Conservation (phyloP, 1,140 invertebrate species). For the Lysiphlebus fabarum region DNA sequence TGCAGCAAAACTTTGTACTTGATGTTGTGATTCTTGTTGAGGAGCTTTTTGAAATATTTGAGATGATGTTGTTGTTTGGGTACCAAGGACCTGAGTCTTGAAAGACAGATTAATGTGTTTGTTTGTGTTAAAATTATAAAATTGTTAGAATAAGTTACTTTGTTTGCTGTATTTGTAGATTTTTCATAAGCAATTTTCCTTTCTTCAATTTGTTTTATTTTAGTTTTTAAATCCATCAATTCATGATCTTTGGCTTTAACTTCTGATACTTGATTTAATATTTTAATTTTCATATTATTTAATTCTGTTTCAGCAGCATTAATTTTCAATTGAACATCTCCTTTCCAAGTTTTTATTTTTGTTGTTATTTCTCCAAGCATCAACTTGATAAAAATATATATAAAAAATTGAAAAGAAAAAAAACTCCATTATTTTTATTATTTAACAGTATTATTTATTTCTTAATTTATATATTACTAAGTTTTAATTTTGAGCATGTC, state of each 20-base stretch:
- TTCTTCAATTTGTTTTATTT: slow-evolving; percentile 21
- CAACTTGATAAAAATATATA: slow-evolving; percentile 29
- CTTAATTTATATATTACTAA: slow-evolving; percentile 12
- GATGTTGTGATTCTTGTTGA: too few relatives aligned
- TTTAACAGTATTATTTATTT: not conserved
- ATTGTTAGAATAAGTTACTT: not conserved
- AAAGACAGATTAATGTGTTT: not conserved
- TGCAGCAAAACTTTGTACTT: too few relatives aligned
- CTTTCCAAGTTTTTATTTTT: slow-evolving; percentile 38
- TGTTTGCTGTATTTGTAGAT: slow-evolving; percentile 4
- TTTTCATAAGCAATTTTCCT: slow-evolving; percentile 16
- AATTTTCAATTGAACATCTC: slow-evolving; percentile 33
- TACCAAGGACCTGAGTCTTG: not conserved
- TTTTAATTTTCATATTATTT: slow-evolving; percentile 16
- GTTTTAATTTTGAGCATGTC: slow-evolving; percentile 21
- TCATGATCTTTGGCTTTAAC: slow-evolving; percentile 3
- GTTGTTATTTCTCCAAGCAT: slow-evolving; percentile 41
- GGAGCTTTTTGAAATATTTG: not conserved
- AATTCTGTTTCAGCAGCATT: slow-evolving; percentile 30
- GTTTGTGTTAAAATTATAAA: not conserved
- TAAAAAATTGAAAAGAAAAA: not conserved
- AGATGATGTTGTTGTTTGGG: not conserved
- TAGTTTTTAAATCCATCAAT: slow-evolving; percentile 20
- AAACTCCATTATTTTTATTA: not conserved
- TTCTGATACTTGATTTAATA: not conserved